phyloP scores from a whole-genome alignment of 2,888 invertebrate species.

The Drosophila recens region DNA sequence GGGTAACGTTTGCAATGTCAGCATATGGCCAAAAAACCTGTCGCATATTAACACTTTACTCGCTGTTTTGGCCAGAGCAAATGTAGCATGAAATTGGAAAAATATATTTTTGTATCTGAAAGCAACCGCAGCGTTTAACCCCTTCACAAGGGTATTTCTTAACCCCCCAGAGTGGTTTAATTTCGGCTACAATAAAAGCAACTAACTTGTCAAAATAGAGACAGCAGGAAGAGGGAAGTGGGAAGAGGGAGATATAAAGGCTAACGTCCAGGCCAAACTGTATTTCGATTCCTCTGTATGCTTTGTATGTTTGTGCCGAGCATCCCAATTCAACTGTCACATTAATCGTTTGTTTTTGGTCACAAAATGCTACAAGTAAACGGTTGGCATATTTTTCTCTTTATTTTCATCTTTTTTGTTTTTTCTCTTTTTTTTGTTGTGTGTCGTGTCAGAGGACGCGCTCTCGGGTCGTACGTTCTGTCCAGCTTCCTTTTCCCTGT shows the following conservation, averaged over 20 bases:
- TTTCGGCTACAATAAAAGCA: constrained; percentile 62
- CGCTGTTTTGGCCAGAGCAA: constrained; percentile 39
- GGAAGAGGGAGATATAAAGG: constrained; percentile 2
- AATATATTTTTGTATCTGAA: constrained; percentile 2
- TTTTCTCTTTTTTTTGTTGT: constrained; percentile 11
- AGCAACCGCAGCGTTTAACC: constrained; percentile 69
- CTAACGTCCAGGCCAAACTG: constrained; percentile 27
- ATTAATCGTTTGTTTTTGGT: constrained; percentile 83
- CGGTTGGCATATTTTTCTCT: constrained; percentile 64
- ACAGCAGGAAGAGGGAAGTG: not conserved
- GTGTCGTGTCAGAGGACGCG: constrained; percentile 58
- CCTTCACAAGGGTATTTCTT: constrained; percentile 41
- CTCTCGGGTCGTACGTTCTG: constrained; percentile 52
- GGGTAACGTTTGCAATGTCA: constrained; percentile 23
- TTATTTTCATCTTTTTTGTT: constrained; percentile 22
- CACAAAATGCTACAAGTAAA: constrained; percentile 75
- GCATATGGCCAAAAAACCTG: constrained; percentile 70
- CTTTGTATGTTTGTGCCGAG: constrained; percentile 26
- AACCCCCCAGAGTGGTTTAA: constrained; percentile 62
- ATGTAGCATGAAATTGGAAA: constrained; percentile 83
- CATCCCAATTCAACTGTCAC: constrained; percentile 82
- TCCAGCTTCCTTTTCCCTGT: constrained; percentile 37
- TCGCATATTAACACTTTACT: constrained; percentile 70
- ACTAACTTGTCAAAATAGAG: constrained; percentile 69
- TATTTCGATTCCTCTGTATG: constrained; percentile 20